Evolutionary conservation across 2,797 vertebrate genomes (phyloP).

Genomic region (Zenarchopterus dispar): DNA sequence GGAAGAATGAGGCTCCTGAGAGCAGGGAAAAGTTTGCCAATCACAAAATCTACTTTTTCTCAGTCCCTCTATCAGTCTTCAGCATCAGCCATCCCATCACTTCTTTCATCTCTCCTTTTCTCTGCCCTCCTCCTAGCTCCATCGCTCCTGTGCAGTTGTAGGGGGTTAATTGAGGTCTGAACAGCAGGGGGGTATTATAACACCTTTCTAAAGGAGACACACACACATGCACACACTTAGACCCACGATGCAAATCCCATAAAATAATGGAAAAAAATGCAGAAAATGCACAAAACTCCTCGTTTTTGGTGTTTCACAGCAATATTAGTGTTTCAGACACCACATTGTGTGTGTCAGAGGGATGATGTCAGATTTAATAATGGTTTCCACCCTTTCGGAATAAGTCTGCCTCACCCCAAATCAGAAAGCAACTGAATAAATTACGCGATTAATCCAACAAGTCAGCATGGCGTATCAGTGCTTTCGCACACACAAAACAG

Average conservation of each 20-base stretch:
- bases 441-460: conserved; percentile 67
- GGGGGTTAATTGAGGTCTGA: conserved; percentile 80
- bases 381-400: conserved; percentile 55
- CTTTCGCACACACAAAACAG: conserved; percentile 36
- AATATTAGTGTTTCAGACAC: conserved; percentile 30
- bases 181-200: conserved; percentile 73
- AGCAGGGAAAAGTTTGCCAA: conserved; percentile 55
- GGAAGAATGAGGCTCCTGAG: conserved; percentile 56
- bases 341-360: conserved; percentile 20
- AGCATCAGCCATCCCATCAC: conserved; percentile 20
- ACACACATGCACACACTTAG: conserved; percentile 14
- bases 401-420: conserved; percentile 53
- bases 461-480: conserved; percentile 53
- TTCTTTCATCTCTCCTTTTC: conserved; percentile 22
- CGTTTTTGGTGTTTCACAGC: conserved; percentile 23
- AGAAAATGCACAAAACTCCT: conserved; percentile 11
- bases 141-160: conserved; percentile 62
- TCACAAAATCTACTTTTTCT: conserved; percentile 59
- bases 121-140: conserved; percentile 34
- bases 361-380: conserved; percentile 73
- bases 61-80: conserved; percentile 49
- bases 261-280: conserved; percentile 20
- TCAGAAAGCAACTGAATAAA: conserved; percentile 66
- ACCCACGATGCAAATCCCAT: conserved; percentile 13
- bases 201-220: conserved; percentile 60